Conservation (phyloP, 2,797 vertebrate genomes). For the Sitta carolinensis region DNA sequence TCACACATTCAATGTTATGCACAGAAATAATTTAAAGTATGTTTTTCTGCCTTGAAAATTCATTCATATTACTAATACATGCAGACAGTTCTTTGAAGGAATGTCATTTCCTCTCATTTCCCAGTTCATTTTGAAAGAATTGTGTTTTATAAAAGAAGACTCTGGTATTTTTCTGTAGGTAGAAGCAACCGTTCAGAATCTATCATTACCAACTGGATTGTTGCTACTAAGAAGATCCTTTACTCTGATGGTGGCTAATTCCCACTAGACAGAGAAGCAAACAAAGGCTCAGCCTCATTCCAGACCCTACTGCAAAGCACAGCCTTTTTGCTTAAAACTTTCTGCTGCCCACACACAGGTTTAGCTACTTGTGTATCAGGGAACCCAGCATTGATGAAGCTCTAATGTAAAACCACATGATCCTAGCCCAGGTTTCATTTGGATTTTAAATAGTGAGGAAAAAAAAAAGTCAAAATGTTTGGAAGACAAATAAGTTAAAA, state of each 20-base stretch:
- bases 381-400: background rate
- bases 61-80: background rate
- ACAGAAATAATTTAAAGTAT: background rate
- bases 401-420: background rate
- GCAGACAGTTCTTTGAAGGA: background rate
- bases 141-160: background rate
- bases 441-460: background rate
- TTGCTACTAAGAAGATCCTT: background rate
- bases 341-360: background rate
- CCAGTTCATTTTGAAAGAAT: background rate
- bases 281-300: background rate
- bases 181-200: background rate
- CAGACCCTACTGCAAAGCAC: background rate
- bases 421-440: background rate
- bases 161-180: background rate
- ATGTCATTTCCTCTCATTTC: background rate
- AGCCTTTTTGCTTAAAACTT: background rate
- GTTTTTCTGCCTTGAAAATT: background rate
- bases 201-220: background rate
- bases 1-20: background rate
- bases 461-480: background rate
- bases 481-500: background rate
- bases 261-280: background rate
- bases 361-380: background rate
- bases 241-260: background rate